A percentile compares a stretch with the other conserved stretches of the same genome.
These are phyloP conservation scores for Pachyramphus minor DNA, from an alignment of 2,113 vertebrate genomes.

Conservation along the genomic window DNA sequence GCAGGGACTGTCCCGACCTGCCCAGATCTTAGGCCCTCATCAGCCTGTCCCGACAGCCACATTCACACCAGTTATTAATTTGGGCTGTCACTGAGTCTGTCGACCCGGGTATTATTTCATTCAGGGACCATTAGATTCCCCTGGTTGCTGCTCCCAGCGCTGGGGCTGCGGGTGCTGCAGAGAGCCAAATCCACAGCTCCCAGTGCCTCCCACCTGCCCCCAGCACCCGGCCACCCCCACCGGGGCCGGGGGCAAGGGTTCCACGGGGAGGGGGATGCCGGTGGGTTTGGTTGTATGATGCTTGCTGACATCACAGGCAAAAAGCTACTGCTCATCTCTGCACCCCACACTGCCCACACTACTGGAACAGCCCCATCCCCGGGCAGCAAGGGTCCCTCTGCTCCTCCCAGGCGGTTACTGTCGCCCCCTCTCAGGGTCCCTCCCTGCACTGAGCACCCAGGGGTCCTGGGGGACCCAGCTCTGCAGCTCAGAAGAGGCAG, in stretches of 20 bases:
- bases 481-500: neutral
- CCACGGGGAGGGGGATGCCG: fast-evolving
- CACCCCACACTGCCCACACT: neutral
- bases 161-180: conserved; percentile 7
- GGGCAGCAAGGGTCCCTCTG: neutral
- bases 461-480: neutral
- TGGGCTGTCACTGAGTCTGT: conserved; percentile 55
- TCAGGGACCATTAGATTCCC: conserved; percentile 67
- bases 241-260: fast-evolving
- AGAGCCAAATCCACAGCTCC: neutral
- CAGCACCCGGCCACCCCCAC: neutral
- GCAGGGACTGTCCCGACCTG: neutral
- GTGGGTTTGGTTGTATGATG: neutral
- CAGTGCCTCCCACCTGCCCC: neutral
- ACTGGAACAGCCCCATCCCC: neutral
- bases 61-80: conserved; percentile 63
- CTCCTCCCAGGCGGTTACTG: neutral
- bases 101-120: conserved; percentile 63
- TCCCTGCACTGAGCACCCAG: neutral
- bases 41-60: conserved; percentile 38
- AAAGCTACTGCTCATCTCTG: too few species aligned
- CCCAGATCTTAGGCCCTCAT: neutral
- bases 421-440: neutral
- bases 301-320: fast-evolving
- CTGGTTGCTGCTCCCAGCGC: neutral